Conservation (phyloP, 2,113 vertebrate species). For the Pelodiscus sinensis region DNA sequence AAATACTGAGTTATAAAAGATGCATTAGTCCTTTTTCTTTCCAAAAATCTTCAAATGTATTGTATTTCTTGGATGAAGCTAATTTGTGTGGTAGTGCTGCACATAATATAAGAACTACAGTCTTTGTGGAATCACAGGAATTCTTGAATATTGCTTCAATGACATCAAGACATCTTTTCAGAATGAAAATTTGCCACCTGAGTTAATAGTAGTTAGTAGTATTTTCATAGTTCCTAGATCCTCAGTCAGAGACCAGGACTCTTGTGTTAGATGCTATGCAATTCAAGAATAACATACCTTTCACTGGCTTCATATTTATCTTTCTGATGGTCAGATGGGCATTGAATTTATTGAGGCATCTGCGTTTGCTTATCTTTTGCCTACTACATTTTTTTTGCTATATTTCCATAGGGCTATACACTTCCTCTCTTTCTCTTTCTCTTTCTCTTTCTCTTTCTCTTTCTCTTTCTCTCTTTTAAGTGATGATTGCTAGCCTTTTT, state of each 20-base stretch:
- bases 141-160: not conserved
- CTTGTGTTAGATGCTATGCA: not conserved
- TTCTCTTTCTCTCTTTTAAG: not conserved
- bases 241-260: not conserved
- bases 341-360: not conserved
- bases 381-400: not conserved
- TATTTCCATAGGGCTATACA: not conserved
- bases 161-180: not conserved
- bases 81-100: not conserved
- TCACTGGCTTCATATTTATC: not conserved
- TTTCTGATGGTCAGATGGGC: not conserved
- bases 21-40: not conserved
- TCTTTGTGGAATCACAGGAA: not conserved
- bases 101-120: not conserved
- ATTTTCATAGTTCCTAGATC: not conserved
- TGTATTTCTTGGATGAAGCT: rapidly evolving
- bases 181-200: not conserved
- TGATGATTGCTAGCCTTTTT: not conserved
- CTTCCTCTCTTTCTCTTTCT: too few relatives aligned
- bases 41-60: not conserved
- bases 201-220: not conserved
- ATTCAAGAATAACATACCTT: not conserved
- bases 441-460: not conserved
- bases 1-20: not conserved
- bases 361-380: not conserved